A percentile compares a stretch with the other conserved stretches of the same genome.
Evolutionary conservation across 2,888 invertebrate genomes (phyloP).

Genomic region (Lacanobia oleracea): DNA sequence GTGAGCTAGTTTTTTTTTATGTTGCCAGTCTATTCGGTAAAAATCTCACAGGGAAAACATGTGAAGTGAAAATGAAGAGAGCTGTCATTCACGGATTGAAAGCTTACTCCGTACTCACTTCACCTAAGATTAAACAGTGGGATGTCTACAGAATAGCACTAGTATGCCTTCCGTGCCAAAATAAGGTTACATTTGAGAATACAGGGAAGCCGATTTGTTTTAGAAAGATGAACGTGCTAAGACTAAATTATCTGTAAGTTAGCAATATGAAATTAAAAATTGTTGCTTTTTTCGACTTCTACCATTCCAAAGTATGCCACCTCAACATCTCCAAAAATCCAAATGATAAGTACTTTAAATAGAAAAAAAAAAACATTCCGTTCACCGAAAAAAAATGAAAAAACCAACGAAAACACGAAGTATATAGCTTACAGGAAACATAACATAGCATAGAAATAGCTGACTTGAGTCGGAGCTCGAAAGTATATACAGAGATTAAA

Average conservation of each 20-base stretch:
- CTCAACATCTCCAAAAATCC: slow-evolving; percentile 65
- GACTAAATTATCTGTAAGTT: background rate
- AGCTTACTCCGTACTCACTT: no score
- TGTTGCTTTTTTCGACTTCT: background rate
- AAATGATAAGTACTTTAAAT: slow-evolving; percentile 59
- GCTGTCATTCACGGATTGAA: no score
- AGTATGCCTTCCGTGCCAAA: no score
- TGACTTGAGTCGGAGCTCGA: slow-evolving; percentile 57
- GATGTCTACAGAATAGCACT: no score
- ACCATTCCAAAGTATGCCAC: slow-evolving; percentile 39
- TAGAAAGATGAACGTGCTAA: background rate
- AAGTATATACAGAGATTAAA: slow-evolving; percentile 69
- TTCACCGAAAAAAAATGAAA: slow-evolving; percentile 68
- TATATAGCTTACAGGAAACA: slow-evolving; percentile 71
- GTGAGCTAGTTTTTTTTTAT: no score
- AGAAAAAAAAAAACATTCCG: slow-evolving; percentile 74
- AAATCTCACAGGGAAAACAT: no score
- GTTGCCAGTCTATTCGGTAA: no score
- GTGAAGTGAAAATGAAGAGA: no score
- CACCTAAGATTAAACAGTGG: no score
- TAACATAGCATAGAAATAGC: slow-evolving; percentile 69
- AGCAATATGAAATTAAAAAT: background rate
- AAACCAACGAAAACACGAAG: slow-evolving; percentile 68
- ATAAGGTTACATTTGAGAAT: background rate
- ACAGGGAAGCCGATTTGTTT: background rate